Percentiles rank a stretch among this genome's conserved stretches.
phyloP scores from a whole-genome alignment of 2,797 vertebrate species.

The Odontamblyopus lacepedii region DNA sequence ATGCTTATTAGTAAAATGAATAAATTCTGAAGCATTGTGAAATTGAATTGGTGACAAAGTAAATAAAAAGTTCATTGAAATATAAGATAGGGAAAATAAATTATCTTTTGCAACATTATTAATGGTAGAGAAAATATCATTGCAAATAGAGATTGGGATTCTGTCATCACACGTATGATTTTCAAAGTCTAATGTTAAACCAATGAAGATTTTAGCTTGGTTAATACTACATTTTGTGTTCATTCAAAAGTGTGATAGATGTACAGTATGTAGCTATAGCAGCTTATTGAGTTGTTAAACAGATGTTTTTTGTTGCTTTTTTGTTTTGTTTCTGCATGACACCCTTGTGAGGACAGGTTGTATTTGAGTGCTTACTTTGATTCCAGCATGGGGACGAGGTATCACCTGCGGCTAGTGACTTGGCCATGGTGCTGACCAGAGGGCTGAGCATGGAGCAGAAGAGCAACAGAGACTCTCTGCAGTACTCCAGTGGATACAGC shows the following conservation, averaged over 20 bases:
- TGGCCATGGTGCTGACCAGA: constrained; percentile 94
- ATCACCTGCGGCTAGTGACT: constrained; percentile 90
- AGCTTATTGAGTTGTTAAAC: no score
- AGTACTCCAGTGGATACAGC: constrained; percentile 96
- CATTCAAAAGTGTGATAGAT: no score
- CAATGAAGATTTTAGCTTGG: no score
- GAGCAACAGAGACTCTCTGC: constrained; percentile 93
- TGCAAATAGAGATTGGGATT: no score
- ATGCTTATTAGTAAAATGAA: not conserved
- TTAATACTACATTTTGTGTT: no score
- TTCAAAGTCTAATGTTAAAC: no score
- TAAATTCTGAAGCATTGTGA: not conserved
- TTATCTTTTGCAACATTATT: no score
- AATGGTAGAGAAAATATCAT: not conserved
- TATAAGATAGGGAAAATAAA: not conserved
- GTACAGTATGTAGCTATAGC: no score
- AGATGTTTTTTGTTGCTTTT: no score
- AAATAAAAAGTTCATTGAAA: not conserved
- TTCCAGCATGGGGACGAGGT: constrained; percentile 90
- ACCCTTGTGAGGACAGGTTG: not conserved
- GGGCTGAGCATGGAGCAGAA: constrained; percentile 95
- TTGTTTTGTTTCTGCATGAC: no score
- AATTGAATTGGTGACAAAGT: not conserved
- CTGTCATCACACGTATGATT: no score
- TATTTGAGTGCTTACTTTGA: not conserved